These are phyloP conservation scores for Macrochelys suwanniensis DNA, from an alignment of 2,797 vertebrate genomes.

Conservation along the genomic window DNA sequence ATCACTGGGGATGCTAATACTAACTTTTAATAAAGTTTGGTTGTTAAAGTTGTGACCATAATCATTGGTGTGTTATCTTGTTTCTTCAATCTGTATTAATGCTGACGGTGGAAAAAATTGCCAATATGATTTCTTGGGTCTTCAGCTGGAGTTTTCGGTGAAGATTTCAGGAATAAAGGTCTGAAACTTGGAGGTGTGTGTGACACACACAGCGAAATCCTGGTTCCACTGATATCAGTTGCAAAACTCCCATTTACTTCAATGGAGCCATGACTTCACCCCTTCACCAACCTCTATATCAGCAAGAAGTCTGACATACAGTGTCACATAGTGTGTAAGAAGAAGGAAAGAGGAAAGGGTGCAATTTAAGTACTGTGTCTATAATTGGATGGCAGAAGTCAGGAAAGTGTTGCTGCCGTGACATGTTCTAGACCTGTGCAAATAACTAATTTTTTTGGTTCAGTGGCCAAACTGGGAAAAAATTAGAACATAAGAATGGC, in stretches of 20 bases:
- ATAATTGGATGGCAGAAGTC: not conserved
- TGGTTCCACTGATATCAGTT: not conserved
- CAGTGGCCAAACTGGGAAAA: not conserved
- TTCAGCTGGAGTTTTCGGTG: not conserved
- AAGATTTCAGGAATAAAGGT: not conserved
- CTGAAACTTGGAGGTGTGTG: not conserved
- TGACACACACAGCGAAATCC: not conserved
- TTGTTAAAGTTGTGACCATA: not conserved
- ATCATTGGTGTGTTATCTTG: not conserved
- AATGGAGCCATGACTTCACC: not conserved
- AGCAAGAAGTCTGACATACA: not conserved
- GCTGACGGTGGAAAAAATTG: not conserved
- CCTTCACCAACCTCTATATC: rapidly evolving
- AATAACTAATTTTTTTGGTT: not conserved
- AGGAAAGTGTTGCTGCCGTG: not conserved
- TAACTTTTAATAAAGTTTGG: not conserved
- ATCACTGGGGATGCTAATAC: not conserved
- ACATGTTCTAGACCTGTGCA: not conserved
- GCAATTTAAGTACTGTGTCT: not conserved
- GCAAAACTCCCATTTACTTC: not conserved
- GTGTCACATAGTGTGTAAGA: rapidly evolving
- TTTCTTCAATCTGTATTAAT: not conserved
- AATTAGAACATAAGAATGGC: no score
- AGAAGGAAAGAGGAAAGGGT: not conserved
- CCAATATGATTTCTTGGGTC: not conserved